phyloP scores from a whole-genome alignment of 2,888 invertebrate species.

The Caenorhabditis sp. region DNA sequence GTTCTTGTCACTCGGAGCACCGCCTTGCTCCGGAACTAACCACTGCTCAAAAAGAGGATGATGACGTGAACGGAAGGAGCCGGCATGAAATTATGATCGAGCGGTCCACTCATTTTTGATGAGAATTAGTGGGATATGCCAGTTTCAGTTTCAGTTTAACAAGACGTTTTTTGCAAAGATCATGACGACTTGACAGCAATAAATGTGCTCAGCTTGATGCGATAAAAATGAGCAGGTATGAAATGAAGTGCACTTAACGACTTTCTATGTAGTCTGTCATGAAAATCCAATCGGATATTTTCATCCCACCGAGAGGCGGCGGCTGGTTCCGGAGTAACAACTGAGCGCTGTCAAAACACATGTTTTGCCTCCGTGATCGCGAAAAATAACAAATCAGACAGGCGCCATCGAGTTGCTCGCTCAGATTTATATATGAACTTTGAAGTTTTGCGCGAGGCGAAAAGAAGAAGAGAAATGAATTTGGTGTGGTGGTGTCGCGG shows the following conservation, averaged over 20 bases:
- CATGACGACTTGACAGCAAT: no score
- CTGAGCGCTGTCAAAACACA: conserved; percentile 14
- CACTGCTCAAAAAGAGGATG: background rate
- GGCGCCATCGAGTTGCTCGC: background rate
- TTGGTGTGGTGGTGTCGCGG: conserved; percentile 10
- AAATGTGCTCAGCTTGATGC: no score
- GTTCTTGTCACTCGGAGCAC: conserved; percentile 38
- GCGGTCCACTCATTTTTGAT: background rate
- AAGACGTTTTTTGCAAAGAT: no score
- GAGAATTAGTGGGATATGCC: no score
- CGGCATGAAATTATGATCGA: conserved; percentile 18
- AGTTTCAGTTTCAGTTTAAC: no score
- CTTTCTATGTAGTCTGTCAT: background rate
- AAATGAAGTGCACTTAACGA: background rate
- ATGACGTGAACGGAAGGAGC: conserved; percentile 32
- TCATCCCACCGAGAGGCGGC: background rate
- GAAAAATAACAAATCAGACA: conserved; percentile 12
- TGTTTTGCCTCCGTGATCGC: no score
- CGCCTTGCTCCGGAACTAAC: conserved; percentile 19
- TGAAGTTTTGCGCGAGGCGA: conserved; percentile 31
- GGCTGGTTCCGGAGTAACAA: background rate
- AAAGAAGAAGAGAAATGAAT: conserved; percentile 40
- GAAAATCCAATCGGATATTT: no score
- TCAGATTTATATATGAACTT: conserved; percentile 31
- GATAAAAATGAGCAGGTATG: background rate